These are phyloP conservation scores for Sylvilagus bachmani DNA, from an alignment of 2,113 vertebrate species.

Conservation along the genomic window DNA sequence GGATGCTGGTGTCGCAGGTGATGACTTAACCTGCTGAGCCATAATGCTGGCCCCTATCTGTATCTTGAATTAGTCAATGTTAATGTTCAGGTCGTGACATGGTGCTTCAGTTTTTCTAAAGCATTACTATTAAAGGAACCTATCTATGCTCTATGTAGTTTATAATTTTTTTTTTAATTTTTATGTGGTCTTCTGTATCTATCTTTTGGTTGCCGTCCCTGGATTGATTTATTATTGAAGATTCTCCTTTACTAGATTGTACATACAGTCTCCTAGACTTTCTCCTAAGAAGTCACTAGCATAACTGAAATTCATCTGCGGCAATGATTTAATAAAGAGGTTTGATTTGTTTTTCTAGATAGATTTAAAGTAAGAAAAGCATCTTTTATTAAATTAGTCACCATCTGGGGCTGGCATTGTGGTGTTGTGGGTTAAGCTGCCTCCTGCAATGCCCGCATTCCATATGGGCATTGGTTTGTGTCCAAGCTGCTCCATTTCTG, in stretches of 20 bases:
- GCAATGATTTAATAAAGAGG: not conserved
- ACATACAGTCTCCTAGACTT: not conserved
- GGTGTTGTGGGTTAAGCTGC: too few species aligned
- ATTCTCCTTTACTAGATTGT: not conserved
- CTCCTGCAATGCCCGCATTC: too few species aligned
- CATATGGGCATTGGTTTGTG: too few species aligned
- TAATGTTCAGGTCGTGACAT: not conserved
- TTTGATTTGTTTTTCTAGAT: not conserved
- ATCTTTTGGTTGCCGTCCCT: not conserved
- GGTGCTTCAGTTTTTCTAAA: not conserved
- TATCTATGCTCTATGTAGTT: not conserved
- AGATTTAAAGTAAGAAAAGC: not conserved
- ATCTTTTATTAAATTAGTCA: not conserved
- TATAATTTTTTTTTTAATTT: not conserved
- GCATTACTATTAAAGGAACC: not conserved
- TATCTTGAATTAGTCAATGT: not conserved
- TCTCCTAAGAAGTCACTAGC: slow-evolving; percentile 19
- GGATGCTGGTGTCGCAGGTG: too few species aligned
- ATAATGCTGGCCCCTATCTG: too few species aligned
- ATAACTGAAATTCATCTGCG: not conserved
- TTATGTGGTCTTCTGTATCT: not conserved
- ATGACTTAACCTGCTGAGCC: too few species aligned
- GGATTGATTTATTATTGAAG: not conserved
- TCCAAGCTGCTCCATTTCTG: too few species aligned
- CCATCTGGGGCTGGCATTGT: not conserved